Evolutionary conservation across 2,797 vertebrate species (phyloP).

Genomic region (Peromyscus nudipes): DNA sequence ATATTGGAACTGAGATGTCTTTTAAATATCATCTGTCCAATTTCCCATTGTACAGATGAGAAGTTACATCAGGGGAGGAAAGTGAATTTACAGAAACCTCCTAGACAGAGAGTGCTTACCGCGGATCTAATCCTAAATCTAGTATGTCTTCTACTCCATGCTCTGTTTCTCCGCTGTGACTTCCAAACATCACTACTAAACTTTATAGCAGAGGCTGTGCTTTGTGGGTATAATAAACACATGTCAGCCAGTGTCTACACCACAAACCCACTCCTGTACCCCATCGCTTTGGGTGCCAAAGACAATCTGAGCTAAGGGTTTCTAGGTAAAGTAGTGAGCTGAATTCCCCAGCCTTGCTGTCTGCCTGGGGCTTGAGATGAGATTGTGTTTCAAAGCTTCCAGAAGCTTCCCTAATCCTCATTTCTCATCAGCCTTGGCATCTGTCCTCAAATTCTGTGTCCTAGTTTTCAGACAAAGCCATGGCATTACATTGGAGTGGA

Average conservation of each 20-base stretch:
- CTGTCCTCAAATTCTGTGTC: slow-evolving; percentile 60
- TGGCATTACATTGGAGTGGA: not conserved
- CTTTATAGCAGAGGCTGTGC: not conserved
- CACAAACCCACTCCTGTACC: not conserved
- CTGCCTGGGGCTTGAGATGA: slow-evolving; percentile 39
- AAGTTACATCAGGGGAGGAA: not conserved
- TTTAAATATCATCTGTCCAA: not conserved
- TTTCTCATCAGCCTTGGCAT: slow-evolving; percentile 58
- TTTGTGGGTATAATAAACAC: not conserved
- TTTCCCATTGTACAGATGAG: not conserved
- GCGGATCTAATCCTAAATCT: not conserved
- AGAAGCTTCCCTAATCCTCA: slow-evolving; percentile 48
- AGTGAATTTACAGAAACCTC: slow-evolving; percentile 1
- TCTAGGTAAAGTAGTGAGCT: not conserved
- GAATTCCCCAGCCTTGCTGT: not conserved
- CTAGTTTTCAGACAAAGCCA: slow-evolving; percentile 57
- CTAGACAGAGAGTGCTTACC: not conserved
- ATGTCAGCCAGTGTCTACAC: not conserved
- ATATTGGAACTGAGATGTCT: not conserved
- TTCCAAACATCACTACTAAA: slow-evolving; percentile 7
- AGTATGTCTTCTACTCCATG: not conserved
- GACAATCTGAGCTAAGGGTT: not conserved
- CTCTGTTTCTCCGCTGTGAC: not conserved
- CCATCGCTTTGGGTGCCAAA: not conserved
- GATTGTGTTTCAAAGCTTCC: slow-evolving; percentile 66